Conservation (phyloP, 2,113 vertebrate genomes). For the Pavo muticus region DNA sequence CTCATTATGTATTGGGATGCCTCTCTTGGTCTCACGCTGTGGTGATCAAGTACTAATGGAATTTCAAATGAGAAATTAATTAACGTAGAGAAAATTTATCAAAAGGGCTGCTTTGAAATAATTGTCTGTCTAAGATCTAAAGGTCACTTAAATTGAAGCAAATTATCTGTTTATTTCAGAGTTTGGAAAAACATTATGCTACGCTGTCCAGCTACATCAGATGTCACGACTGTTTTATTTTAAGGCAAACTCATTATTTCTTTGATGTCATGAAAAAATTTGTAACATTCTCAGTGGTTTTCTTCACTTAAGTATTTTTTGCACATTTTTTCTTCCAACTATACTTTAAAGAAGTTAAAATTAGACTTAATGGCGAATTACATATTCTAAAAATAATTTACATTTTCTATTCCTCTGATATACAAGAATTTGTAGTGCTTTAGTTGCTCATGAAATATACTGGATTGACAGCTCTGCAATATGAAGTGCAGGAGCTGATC, state of each 20-base stretch:
- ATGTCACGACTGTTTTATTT: neutral
- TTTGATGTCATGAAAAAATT: neutral
- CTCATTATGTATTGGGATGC: constrained; percentile 41
- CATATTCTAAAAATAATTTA: too few relatives aligned
- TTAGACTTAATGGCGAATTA: neutral
- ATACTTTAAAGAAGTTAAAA: neutral
- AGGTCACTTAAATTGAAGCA: constrained; percentile 49
- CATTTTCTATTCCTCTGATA: neutral
- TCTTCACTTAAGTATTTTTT: neutral
- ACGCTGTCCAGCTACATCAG: neutral
- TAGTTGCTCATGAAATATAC: neutral
- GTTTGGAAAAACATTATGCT: neutral
- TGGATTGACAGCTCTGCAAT: neutral
- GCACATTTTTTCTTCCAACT: neutral
- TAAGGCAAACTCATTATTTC: neutral
- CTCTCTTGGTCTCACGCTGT: constrained; percentile 34
- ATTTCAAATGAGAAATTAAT: constrained; percentile 74
- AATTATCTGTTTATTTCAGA: constrained; percentile 38
- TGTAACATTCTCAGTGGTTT: neutral
- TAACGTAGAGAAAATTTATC: constrained; percentile 49
- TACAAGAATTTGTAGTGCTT: neutral
- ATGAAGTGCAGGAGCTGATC: neutral
- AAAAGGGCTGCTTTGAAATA: constrained; percentile 52
- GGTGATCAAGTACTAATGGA: constrained; percentile 75
- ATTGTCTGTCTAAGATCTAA: constrained; percentile 48